phyloP scores from a whole-genome alignment of 2,888 invertebrate genomes.

The Folsomia candida region DNA sequence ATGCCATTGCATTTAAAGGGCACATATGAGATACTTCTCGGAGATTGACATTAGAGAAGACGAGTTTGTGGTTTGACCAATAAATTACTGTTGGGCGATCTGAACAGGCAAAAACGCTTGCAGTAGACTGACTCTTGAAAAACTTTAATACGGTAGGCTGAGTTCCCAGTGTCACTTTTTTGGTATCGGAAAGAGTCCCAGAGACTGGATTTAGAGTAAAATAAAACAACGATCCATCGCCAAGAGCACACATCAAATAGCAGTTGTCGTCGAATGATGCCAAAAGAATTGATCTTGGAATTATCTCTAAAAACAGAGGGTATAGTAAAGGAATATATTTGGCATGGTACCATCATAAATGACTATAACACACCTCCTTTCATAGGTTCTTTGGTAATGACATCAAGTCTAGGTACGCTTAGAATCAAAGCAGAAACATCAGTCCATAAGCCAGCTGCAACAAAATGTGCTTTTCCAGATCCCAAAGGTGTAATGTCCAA shows the following conservation, averaged over 20 bases:
- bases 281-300: constrained; percentile 92
- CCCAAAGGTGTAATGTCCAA: constrained; percentile 83
- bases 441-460: constrained; percentile 95
- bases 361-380: constrained; percentile 66
- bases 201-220: constrained; percentile 76
- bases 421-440: constrained; percentile 90
- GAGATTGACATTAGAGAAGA: constrained; percentile 95
- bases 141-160: constrained; percentile 91
- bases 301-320: constrained; percentile 69
- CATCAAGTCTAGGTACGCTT: constrained; percentile 73
- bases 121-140: constrained; percentile 84
- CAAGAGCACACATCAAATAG: constrained; percentile 86
- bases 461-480: constrained; percentile 67
- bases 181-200: constrained; percentile 78
- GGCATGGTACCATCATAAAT: background rate
- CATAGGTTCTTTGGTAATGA: constrained; percentile 80
- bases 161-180: constrained; percentile 92
- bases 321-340: background rate
- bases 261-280: constrained; percentile 88
- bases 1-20: constrained; percentile 90
- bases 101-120: constrained; percentile 97
- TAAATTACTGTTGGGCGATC: constrained; percentile 98
- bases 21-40: constrained; percentile 96
- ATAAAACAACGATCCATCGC: constrained; percentile 97
- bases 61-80: constrained; percentile 96